Base-by-base conservation (phyloP, 2,113 vertebrate genomes). In the Microtus montanus region DNA sequence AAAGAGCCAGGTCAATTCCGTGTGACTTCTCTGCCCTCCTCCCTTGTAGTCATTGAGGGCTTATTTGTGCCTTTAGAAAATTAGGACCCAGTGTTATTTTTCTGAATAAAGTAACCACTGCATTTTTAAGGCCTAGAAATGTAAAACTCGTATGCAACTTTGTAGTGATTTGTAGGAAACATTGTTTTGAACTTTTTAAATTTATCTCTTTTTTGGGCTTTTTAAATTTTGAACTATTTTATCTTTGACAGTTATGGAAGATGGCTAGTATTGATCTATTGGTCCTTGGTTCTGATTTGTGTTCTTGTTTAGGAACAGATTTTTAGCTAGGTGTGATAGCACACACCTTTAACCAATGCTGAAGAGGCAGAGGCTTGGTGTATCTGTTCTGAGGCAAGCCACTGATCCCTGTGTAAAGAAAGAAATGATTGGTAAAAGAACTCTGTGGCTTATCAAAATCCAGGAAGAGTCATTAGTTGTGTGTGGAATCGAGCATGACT, bases 201-300 rank as follows among this genome's bases (percentile, higher is more conserved):
- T 61, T 49, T 82, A 44, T 14, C 68, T 92, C n/a, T 77, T 89
- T 71, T 73, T 80, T 79, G 54, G 61, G 68, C 66, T 87, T 94
- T 96, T 87, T 20, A 66, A 5, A 71, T 91, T 94, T 94, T 94
- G 47, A 87, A 26, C 44, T 87, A 74, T 22, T 78, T 86, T 82
- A 73, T 83, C 78, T 95, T 95, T 90, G 66, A 80, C 73, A 95
- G 64, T 33, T 90, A 88, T 3, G 89, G 49, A 90, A 82, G n/a
- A 74, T 79, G 22, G 52, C 68, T 70, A 84, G n/a, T 52, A 86
- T 89, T 64, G 49, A 13, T 41, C 82, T 95, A 44, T 85, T 79
- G 20, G 28, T 75, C n/a, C 79, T 96, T 93, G 33, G n/a, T 88
- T 91, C 15, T 88, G 54, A 77, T 75, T 89, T 90, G 35, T 84